phyloP scores from a whole-genome alignment of 1,140 invertebrate genomes.

The Camponotus pennsylvanicus region DNA sequence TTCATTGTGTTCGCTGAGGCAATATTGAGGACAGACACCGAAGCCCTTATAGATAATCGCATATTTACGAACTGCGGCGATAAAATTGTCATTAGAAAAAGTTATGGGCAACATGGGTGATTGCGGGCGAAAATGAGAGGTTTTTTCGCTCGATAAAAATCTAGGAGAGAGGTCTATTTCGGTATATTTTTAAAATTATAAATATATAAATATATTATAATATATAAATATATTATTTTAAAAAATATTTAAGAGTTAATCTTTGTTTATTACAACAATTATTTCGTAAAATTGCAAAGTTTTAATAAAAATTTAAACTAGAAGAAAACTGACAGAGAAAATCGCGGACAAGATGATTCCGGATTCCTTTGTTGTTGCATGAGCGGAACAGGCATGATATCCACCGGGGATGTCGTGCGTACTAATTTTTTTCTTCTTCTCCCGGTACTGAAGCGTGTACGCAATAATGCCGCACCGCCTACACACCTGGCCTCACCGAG shows the following conservation, averaged over 20 bases:
- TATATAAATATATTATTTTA: too few species aligned
- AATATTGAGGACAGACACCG: background rate
- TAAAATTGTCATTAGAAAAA: background rate
- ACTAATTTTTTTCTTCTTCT: slow-evolving; percentile 41
- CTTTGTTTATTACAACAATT: background rate
- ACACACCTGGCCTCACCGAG: slow-evolving; percentile 28
- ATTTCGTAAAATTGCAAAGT: background rate
- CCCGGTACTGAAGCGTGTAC: slow-evolving; percentile 2
- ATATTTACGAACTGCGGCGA: background rate
- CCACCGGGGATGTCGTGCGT: slow-evolving; percentile 19
- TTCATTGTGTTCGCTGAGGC: background rate
- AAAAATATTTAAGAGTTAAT: background rate
- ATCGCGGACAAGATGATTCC: background rate
- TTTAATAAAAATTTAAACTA: slow-evolving; percentile 12
- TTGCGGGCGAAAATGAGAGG: background rate
- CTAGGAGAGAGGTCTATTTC: too few species aligned
- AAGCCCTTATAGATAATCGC: background rate
- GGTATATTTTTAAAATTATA: too few species aligned
- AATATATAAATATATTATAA: too few species aligned
- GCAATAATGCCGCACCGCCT: slow-evolving; percentile 25
- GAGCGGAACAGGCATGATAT: slow-evolving; percentile 2
- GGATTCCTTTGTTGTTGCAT: background rate
- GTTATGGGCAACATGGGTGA: background rate
- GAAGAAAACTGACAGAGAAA: background rate
- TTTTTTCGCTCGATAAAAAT: too few species aligned